Conservation (phyloP, 2,888 invertebrate species). For the Tipula helvola region DNA sequence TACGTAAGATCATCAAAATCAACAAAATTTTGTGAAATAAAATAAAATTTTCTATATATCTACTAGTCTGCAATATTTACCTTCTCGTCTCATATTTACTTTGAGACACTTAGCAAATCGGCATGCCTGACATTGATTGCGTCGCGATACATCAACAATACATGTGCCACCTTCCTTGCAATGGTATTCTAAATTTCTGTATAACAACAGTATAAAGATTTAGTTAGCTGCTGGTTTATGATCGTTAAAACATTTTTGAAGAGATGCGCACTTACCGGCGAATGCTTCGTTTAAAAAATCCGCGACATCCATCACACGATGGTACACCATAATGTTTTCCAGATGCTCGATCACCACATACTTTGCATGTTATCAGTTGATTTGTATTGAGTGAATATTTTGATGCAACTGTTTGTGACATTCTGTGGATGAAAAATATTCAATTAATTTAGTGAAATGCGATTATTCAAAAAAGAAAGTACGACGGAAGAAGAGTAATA, state of each 20-base stretch:
- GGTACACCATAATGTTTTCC: constrained; percentile 76
- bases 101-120: constrained; percentile 81
- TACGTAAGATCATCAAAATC: too few relatives aligned
- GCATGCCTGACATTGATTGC: constrained; percentile 93
- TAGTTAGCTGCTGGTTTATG: not conserved
- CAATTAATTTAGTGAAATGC: too few relatives aligned
- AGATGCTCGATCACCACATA: constrained; percentile 76
- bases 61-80: constrained; percentile 40
- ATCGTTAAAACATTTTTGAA: not conserved
- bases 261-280: constrained; percentile 46
- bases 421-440: not conserved
- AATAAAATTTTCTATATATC: too few relatives aligned
- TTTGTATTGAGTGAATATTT: not conserved
- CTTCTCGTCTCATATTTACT: constrained; percentile 89
- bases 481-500: too few relatives aligned
- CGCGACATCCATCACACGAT: constrained; percentile 72
- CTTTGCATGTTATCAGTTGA: constrained; percentile 57
- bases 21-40: too few relatives aligned
- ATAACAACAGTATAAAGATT: not conserved
- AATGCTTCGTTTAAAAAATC: constrained; percentile 89
- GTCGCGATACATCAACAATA: constrained; percentile 77
- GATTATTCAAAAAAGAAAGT: too few relatives aligned
- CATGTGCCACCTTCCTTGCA: constrained; percentile 85
- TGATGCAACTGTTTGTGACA: not conserved
- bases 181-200: constrained; percentile 74